Percentiles rank a stretch among this genome's conserved stretches.
These are phyloP conservation scores for Gymnorhina tibicen DNA, from an alignment of 2,113 vertebrate species.

Conservation along the genomic window DNA sequence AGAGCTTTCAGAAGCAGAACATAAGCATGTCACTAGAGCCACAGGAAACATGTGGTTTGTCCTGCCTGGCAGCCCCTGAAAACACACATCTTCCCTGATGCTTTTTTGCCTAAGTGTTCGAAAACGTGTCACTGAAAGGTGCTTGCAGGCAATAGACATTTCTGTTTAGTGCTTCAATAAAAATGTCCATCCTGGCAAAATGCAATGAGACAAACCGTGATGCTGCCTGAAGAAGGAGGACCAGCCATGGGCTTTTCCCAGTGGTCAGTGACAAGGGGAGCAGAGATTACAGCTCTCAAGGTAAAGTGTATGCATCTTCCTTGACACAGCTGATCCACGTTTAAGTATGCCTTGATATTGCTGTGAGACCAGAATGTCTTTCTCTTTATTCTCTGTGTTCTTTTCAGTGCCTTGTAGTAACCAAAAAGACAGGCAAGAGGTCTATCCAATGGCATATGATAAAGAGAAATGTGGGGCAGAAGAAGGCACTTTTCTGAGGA, in stretches of 20 bases:
- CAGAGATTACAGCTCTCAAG: neutral
- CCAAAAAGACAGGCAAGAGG: neutral
- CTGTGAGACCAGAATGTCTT: neutral
- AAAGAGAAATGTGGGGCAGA: neutral
- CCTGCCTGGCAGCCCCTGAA: neutral
- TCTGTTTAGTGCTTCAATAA: neutral
- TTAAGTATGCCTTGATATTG: neutral
- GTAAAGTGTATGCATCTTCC: neutral
- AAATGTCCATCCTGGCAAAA: neutral
- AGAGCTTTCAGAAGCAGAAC: neutral
- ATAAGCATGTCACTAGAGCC: neutral
- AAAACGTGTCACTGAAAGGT: neutral
- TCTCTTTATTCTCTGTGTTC: neutral
- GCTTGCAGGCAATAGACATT: neutral
- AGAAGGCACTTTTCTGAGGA: neutral
- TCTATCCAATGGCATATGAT: neutral
- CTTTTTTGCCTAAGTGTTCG: neutral
- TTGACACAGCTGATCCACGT: neutral
- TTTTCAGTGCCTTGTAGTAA: neutral
- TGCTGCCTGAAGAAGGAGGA: neutral
- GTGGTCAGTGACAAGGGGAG: neutral
- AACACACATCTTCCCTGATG: neutral
- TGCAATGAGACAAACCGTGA: neutral
- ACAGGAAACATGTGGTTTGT: neutral
- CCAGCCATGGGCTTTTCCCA: neutral